Conservation (phyloP, 2,888 invertebrate genomes). For the Sesia apiformis region DNA sequence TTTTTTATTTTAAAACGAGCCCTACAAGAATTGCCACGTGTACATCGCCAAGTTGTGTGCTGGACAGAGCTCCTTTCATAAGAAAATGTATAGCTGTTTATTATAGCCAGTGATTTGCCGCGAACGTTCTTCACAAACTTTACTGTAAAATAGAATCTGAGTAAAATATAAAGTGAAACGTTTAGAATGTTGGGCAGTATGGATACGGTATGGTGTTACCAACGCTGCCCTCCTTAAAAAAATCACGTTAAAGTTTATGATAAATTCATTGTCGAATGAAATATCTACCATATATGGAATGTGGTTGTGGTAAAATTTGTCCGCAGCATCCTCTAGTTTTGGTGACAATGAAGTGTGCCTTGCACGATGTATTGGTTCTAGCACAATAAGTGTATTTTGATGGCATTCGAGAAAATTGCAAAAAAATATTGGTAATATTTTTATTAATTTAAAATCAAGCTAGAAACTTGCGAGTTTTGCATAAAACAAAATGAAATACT, state of each 20-base stretch:
- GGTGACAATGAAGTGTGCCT: slow-evolving; percentile 52
- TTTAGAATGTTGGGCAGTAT: too few species aligned
- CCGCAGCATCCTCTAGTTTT: slow-evolving; percentile 13
- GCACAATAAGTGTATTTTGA: slow-evolving; percentile 8
- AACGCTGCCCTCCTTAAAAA: too few species aligned
- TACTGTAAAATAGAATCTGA: background rate
- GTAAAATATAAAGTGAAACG: too few species aligned
- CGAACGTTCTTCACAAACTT: background rate
- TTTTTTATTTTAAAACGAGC: slow-evolving; percentile 53
- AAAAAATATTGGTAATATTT: too few species aligned
- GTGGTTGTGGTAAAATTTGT: too few species aligned
- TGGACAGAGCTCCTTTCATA: slow-evolving; percentile 7
- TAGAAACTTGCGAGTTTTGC: too few species aligned
- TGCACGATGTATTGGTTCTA: slow-evolving; percentile 24
- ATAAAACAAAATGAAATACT: too few species aligned
- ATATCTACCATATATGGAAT: too few species aligned
- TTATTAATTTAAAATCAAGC: too few species aligned
- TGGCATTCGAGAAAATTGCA: too few species aligned
- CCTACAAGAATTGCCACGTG: slow-evolving; percentile 29
- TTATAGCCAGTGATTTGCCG: slow-evolving; percentile 14
- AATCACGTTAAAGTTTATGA: background rate
- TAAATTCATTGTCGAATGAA: slow-evolving; percentile 8
- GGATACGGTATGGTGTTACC: too few species aligned
- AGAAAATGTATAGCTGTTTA: slow-evolving; percentile 18
- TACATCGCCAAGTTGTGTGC: slow-evolving; percentile 12